These are phyloP conservation scores for Carabus problematicus DNA, from an alignment of 2,888 invertebrate genomes.

Conservation along the genomic window DNA sequence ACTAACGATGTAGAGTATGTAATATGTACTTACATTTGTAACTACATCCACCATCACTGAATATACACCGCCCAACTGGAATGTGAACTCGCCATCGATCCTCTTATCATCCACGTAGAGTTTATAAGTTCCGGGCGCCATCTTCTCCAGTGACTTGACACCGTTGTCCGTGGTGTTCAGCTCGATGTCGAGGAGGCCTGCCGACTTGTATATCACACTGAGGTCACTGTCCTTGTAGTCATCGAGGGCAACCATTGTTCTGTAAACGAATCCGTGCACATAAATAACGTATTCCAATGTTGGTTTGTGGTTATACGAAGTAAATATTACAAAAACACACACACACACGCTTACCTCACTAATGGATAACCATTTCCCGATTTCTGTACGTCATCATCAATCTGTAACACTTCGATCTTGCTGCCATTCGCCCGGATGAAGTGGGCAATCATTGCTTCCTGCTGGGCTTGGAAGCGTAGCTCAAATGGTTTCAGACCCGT, in stretches of 20 bases:
- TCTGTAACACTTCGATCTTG: slow-evolving; percentile 45
- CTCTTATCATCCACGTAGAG: slow-evolving; percentile 55
- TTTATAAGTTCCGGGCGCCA: slow-evolving; percentile 58
- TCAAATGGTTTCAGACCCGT: background rate
- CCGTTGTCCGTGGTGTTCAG: slow-evolving; percentile 36
- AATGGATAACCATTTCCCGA: slow-evolving; percentile 65
- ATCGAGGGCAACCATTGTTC: slow-evolving; percentile 24
- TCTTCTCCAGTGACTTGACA: slow-evolving; percentile 38
- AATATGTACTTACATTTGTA: slow-evolving; percentile 55
- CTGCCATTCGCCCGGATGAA: slow-evolving; percentile 16
- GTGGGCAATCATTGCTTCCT: slow-evolving; percentile 30
- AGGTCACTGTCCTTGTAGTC: background rate
- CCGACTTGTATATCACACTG: slow-evolving; percentile 10
- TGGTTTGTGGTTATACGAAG: too few relatives aligned
- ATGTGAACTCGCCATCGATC: slow-evolving; percentile 50
- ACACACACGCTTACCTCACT: slow-evolving; percentile 59
- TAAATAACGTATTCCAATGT: background rate
- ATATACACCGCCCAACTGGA: slow-evolving; percentile 72
- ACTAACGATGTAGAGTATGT: background rate
- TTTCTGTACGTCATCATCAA: slow-evolving; percentile 62
- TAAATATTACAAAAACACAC: background rate
- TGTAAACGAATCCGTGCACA: too few relatives aligned
- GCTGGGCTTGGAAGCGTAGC: background rate
- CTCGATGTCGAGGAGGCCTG: slow-evolving; percentile 24
- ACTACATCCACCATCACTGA: slow-evolving; percentile 61